Evolutionary conservation across 2,113 vertebrate species (phyloP), one percentile per base, ranked within the genome.

Genomic region (Mesembrinibis cayennensis): DNA sequence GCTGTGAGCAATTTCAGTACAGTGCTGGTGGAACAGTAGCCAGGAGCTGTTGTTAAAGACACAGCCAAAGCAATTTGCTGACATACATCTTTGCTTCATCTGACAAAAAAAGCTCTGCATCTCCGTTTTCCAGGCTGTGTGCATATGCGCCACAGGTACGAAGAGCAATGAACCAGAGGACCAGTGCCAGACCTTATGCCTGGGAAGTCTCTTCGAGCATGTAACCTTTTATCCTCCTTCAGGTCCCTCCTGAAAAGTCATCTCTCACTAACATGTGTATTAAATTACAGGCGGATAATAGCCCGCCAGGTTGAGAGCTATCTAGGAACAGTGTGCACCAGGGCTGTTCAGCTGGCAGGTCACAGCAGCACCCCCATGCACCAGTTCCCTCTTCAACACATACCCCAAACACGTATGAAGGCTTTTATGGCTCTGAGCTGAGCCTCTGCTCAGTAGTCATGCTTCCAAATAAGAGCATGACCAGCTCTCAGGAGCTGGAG

Each of bases 291-390:
- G 26, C 0, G 0, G 49, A n/a, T 52, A 77, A 79, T 10, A 88
- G 67, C 36, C 0, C 0, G 1, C 74, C 44, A 70, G 62, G 91
- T 49, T 80, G 79, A 61, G 74, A 86, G 58, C 62, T 82, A 16
- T 63, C 90, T 52, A 77, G 63, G 74, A 95, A 83, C 0, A 0
- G 34, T 0, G 0, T 47, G 36, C 32, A 55, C 16, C 2, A 0
- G 36, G 40, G 49, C 56, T 61, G 62, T 29, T 89, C 86, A 69
- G 67, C 32, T 67, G 58, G 52, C 40, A n/a, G 47, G 10, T 36
- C 56, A 52, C 40, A 84, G 77, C 10, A 9, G 27, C 67, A 69
- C 49, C 8, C 10, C 65, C 9, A 7, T 15, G 26, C 27, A 16
- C 19, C 25, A 7, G 14, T 45, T 66, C n/a, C 44, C 53, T 72